These are phyloP conservation scores for Muntiacus reevesi DNA, from an alignment of 2,113 vertebrate species.

Conservation along the genomic window DNA sequence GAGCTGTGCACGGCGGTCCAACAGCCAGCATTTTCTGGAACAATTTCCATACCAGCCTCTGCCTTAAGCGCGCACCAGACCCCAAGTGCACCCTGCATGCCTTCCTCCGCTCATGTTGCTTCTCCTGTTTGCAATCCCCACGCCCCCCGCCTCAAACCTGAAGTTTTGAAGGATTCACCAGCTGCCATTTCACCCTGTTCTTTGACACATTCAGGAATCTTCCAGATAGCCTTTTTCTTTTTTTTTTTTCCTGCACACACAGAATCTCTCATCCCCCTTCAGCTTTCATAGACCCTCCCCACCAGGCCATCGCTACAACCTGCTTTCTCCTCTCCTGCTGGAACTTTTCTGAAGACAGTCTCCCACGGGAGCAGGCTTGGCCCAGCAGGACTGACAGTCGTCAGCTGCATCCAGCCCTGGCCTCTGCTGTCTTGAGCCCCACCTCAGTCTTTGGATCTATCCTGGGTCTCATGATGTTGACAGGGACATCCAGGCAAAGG, in stretches of 20 bases:
- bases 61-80: neutral
- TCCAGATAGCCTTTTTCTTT: neutral
- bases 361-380: neutral
- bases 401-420: too few relatives aligned
- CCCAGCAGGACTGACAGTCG: accelerated
- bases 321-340: neutral
- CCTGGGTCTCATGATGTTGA: accelerated
- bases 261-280: neutral
- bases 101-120: neutral
- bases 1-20: neutral
- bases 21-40: neutral
- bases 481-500: neutral
- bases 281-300: neutral
- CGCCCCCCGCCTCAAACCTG: accelerated
- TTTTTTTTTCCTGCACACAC: neutral
- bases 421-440: neutral
- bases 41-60: neutral
- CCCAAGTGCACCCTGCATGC: neutral
- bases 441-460: neutral
- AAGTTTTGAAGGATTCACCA: neutral
- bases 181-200: neutral
- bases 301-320: accelerated
- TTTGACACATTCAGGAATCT: neutral
- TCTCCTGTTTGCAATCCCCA: neutral
- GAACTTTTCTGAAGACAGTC: neutral